A percentile compares a stretch with the other conserved stretches of the same genome.
These are phyloP conservation scores for Cheilinus undulatus DNA, from an alignment of 2,113 vertebrate species.

Conservation along the genomic window DNA sequence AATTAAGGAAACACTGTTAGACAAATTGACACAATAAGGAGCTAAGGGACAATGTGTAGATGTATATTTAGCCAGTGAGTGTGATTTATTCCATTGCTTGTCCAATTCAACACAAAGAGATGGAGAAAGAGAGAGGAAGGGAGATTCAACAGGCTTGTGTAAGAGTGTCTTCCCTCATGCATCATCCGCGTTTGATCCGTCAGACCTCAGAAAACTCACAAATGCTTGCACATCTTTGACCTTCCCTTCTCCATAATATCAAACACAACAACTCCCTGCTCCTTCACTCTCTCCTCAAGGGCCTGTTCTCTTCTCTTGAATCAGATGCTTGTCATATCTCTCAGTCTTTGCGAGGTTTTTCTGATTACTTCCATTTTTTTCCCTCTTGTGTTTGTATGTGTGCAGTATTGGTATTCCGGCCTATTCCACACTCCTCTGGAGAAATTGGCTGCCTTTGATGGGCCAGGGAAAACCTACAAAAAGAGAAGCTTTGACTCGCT, in stretches of 20 bases:
- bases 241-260: slow-evolving; percentile 47
- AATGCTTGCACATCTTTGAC: slow-evolving; percentile 48
- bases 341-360: slow-evolving; percentile 40
- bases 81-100: slow-evolving; percentile 1
- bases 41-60: slow-evolving; percentile 35
- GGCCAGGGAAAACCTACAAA: slow-evolving; percentile 47
- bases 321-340: slow-evolving; percentile 45
- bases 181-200: slow-evolving; percentile 23
- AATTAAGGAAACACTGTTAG: slow-evolving; percentile 31
- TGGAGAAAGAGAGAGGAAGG: background rate
- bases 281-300: slow-evolving; percentile 6
- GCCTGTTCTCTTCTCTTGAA: slow-evolving; percentile 19
- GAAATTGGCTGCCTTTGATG: slow-evolving; percentile 66
- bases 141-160: background rate
- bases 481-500: slow-evolving; percentile 59
- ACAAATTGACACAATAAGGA: slow-evolving; percentile 44
- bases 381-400: slow-evolving; percentile 21
- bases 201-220: slow-evolving; percentile 32
- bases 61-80: background rate
- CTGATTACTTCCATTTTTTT: slow-evolving; percentile 54
- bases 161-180: background rate
- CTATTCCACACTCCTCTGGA: slow-evolving; percentile 56
- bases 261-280: slow-evolving; percentile 39
- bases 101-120: slow-evolving; percentile 21
- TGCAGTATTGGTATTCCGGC: slow-evolving; percentile 56